phyloP scores from a whole-genome alignment of 2,113 vertebrate genomes.

The Triplophysa dalaica region DNA sequence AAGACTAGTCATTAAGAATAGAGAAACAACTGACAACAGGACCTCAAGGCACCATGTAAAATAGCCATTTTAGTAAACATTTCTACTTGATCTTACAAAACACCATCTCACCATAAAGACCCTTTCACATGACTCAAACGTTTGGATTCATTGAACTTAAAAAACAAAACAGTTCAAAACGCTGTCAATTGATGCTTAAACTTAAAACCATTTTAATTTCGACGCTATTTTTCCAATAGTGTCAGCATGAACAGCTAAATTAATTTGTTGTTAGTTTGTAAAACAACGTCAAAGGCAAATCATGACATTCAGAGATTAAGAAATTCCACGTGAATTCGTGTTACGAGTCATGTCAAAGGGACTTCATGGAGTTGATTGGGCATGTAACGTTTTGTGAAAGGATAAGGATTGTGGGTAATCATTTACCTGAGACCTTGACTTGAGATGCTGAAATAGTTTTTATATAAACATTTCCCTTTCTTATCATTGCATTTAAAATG shows the following conservation, averaged over 20 bases:
- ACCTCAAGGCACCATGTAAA: slow-evolving; percentile 37
- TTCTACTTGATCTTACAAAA: neutral
- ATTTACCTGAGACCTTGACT: slow-evolving; percentile 44
- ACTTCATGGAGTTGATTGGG: neutral
- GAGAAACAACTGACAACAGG: slow-evolving; percentile 8
- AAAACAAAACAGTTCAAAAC: too few relatives aligned
- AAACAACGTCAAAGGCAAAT: too few relatives aligned
- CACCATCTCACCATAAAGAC: neutral
- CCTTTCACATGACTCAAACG: too few relatives aligned
- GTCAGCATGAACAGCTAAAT: too few relatives aligned
- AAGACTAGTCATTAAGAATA: neutral
- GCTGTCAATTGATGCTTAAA: too few relatives aligned
- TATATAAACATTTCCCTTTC: neutral
- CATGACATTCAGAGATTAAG: too few relatives aligned
- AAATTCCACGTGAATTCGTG: too few relatives aligned
- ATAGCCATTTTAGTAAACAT: neutral
- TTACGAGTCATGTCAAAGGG: too few relatives aligned
- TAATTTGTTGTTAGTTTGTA: too few relatives aligned
- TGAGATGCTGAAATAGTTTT: slow-evolving; percentile 41
- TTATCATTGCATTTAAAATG: slow-evolving; percentile 5
- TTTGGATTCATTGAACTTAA: too few relatives aligned
- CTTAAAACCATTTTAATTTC: too few relatives aligned
- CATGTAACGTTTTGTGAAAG: neutral
- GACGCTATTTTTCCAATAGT: too few relatives aligned
- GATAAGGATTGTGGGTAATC: slow-evolving; percentile 31